Evolutionary conservation across 2,113 vertebrate genomes (phyloP), one percentile per base, ranked within the genome.

Genomic region (Romanogobio albipinnatus): DNA sequence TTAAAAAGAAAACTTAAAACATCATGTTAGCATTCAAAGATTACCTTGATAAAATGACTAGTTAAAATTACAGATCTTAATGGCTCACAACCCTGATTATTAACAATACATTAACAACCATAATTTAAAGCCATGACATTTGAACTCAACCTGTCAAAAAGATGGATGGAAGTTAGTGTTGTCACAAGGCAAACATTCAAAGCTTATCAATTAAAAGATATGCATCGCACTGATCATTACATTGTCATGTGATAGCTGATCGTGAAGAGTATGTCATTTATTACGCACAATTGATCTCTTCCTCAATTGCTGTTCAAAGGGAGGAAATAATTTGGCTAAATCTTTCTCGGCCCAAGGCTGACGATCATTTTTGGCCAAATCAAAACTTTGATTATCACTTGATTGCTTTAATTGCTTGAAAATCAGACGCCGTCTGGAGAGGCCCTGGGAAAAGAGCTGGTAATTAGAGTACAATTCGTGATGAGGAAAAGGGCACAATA

Each of bases 401-500:
- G 80, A 82, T 82, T 71, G 79, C 80, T 56, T 71, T 82, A 82
- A 82, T 71, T 82, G 49, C 49, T 51, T 70, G 29, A 56, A 51
- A 53, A 82, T 84, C 73, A 88, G 85, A 79, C 22, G 47, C 19
- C 7, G 19, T 22, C 56, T 82, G 78, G 58, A 82, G 58, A 84
- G 56, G 29, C 81, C 29, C n/a, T 77, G 82, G 78, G 71, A 82
- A 79, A 62, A 58, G 70, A 81, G 56, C 53, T 53, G 82, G 77
- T 79, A 86, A 79, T 86, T 82, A 81, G 43, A 51, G 58, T 82
- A 26, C 39, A 73, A 82, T 8, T 70, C 19, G 66, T 70, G 49
- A 82, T 82, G 71, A 89, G 74, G 29, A 64, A 61, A 73, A 73
- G 83, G 51, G 49, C 53, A 58, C 71, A 64, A 86, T 70, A 58